Evolutionary conservation across 2,888 invertebrate genomes (phyloP).

Genomic region (Sarcophaga variegata): DNA sequence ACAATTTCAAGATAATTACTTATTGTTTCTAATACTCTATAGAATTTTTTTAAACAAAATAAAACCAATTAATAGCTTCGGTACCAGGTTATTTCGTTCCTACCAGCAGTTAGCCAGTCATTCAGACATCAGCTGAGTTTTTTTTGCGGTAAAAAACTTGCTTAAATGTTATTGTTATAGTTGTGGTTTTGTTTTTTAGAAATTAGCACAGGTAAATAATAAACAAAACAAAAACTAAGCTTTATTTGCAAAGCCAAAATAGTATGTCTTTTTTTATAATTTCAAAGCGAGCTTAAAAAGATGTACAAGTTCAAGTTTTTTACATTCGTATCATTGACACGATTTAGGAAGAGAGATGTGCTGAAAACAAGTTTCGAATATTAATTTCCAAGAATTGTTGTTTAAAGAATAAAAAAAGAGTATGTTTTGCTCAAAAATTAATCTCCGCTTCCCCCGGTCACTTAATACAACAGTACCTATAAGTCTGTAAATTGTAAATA

Average conservation of each 20-base stretch:
- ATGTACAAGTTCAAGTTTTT: not conserved
- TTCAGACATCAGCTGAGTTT: not conserved
- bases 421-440: no score
- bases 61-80: constrained; percentile 1
- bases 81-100: not conserved
- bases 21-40: not conserved
- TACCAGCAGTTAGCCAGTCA: not conserved
- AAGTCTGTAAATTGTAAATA: no score
- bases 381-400: not conserved
- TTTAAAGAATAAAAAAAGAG: no score
- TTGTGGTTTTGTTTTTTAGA: not conserved
- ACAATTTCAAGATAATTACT: no score
- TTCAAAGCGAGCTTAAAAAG: not conserved
- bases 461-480: no score
- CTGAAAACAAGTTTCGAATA: constrained; percentile 8
- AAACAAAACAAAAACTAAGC: not conserved
- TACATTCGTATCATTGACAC: constrained; percentile 8
- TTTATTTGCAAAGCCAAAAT: not conserved
- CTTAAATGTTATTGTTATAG: not conserved
- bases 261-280: not conserved
- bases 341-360: constrained; percentile 10
- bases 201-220: constrained; percentile 8
- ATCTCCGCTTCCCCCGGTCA: no score
- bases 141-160: not conserved
- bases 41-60: not conserved